Conservation (phyloP, 2,797 vertebrate genomes). For the Euthynnus affinis region DNA sequence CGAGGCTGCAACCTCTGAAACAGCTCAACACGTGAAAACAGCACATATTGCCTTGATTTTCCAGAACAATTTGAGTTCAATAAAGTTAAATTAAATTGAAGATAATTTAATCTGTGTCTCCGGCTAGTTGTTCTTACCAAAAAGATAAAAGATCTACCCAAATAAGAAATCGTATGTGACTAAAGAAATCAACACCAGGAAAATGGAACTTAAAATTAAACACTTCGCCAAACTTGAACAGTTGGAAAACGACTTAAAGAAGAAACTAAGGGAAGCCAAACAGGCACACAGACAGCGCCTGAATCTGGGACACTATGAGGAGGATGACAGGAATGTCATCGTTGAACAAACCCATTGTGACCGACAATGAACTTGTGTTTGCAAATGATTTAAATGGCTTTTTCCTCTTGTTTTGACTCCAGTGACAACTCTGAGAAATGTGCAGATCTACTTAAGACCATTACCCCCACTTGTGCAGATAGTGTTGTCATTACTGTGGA, state of each 20-base stretch:
- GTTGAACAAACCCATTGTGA: too few species aligned
- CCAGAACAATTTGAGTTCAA: neutral
- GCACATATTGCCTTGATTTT: neutral
- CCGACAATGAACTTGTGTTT: too few species aligned
- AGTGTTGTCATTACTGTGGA: neutral
- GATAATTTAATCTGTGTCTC: too few species aligned
- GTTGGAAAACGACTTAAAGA: too few species aligned
- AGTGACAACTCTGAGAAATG: neutral
- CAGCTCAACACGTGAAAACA: neutral
- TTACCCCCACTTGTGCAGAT: neutral
- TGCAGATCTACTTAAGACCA: neutral
- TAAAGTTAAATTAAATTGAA: neutral
- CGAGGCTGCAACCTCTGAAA: neutral
- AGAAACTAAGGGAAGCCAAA: too few species aligned
- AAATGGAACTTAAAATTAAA: too few species aligned
- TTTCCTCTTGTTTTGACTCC: neutral
- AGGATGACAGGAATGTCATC: neutral
- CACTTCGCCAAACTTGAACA: too few species aligned
- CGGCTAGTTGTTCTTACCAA: too few species aligned
- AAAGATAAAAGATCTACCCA: too few species aligned
- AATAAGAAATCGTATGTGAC: too few species aligned
- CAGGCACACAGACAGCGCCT: too few species aligned
- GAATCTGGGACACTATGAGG: neutral
- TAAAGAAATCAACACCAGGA: too few species aligned
- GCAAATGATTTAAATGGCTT: neutral